Conservation (phyloP, 2,797 vertebrate genomes). For the Lagocephalus sceleratus region DNA sequence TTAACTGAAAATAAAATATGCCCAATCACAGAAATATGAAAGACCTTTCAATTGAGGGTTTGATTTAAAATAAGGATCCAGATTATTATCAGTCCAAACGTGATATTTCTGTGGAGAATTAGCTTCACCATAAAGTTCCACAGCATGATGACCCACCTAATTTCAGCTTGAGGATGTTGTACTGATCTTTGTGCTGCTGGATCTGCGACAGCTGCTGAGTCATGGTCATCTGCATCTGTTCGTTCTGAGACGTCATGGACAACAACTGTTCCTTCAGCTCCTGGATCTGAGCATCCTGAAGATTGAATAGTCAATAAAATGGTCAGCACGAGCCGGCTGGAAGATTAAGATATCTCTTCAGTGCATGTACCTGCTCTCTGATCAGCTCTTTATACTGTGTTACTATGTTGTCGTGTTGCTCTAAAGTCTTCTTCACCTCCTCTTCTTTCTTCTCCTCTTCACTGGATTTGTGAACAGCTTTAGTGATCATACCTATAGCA, state of each 20-base stretch:
- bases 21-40: not conserved
- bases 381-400: constrained; percentile 97
- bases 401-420: constrained; percentile 97
- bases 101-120: too few relatives aligned
- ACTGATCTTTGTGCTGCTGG: constrained; percentile 97
- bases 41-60: too few relatives aligned
- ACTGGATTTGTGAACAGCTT: constrained; percentile 95
- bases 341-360: not conserved
- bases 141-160: constrained; percentile 73
- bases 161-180: constrained; percentile 96
- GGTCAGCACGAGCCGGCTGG: not conserved
- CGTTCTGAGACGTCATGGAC: constrained; percentile 80
- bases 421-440: constrained; percentile 96
- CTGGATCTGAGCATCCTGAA: constrained; percentile 89
- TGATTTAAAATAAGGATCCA: too few relatives aligned
- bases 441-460: constrained; percentile 99
- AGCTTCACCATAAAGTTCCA: too few relatives aligned
- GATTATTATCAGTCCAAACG: too few relatives aligned
- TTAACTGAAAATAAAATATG: not conserved
- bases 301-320: constrained; percentile 4
- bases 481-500: constrained; percentile 87
- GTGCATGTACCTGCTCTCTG: constrained; percentile 86
- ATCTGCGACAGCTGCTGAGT: constrained; percentile 91
- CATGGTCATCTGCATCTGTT: constrained; percentile 84
- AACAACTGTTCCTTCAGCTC: constrained; percentile 86